Conservation (phyloP, 2,888 invertebrate species). For the Polia nebulosa region DNA sequence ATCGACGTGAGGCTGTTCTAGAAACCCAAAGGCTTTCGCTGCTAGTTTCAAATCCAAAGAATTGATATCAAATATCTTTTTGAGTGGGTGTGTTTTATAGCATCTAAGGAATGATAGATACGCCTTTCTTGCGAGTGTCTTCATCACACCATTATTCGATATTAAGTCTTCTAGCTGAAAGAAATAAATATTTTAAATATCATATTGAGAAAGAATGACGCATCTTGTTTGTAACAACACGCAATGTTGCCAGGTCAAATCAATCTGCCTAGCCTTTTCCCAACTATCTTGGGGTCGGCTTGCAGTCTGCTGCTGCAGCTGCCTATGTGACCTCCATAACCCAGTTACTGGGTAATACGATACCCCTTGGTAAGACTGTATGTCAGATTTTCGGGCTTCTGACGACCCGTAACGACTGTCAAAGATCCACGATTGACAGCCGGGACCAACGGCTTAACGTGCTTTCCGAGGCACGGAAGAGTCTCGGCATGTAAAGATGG, state of each 20-base stretch:
- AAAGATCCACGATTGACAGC: too few relatives aligned
- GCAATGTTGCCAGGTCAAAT: neutral
- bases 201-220: neutral
- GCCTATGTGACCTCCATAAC: too few relatives aligned
- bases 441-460: too few relatives aligned
- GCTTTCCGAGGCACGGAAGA: too few relatives aligned
- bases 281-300: too few relatives aligned
- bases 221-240: neutral
- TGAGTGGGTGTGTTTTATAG: conserved; percentile 98
- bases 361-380: too few relatives aligned
- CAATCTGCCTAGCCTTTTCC: too few relatives aligned
- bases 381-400: too few relatives aligned
- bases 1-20: conserved; percentile 97
- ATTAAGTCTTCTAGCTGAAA: conserved; percentile 97
- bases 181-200: neutral
- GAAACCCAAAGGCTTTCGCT: conserved; percentile 98
- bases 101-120: conserved; percentile 98
- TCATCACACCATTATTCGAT: conserved; percentile 97
- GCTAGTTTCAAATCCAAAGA: conserved; percentile 96
- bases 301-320: too few relatives aligned
- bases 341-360: too few relatives aligned
- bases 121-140: conserved; percentile 97
- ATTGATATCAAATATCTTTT: conserved; percentile 97
- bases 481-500: too few relatives aligned
- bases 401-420: too few relatives aligned